Base-by-base conservation (phyloP, 2,113 vertebrate genomes). In the Dicerorhinus sumatrensis region DNA sequence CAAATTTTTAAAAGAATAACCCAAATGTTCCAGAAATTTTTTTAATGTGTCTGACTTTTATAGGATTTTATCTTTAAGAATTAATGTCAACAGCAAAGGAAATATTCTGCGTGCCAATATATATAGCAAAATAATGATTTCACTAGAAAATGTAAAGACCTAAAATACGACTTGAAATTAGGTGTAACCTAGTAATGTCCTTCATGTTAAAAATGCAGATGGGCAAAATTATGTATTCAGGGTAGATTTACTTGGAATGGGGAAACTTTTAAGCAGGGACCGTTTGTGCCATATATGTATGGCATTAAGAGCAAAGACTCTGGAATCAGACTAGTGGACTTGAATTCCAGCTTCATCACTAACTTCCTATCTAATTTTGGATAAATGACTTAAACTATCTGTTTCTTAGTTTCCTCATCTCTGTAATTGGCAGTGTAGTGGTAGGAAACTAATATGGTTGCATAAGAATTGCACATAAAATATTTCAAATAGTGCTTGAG, bases 41-140 rank as follows among this genome's bases (percentile, higher is more conserved):
- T 96, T 89, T n/a, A 77, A 81, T 80, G 27, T 88, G 36, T 60
- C 27, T 77, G 33, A 81, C 2, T 8, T 77, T 92, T 93, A 33
- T 16, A 79, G n/a, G 6, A 95, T 88, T 96, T 86, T 96, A 67
- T 79, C n/a, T 86, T 85, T 63, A 67, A 88, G 27, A 39, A 76
- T 75, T 90, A 79, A 79, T 81, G 16, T 31, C 51, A 58, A 12
- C 79, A 76, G 3, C 56, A 87, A 96, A 82, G 42, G 29, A 94
- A 69, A 89, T 85, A 69, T 62, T 92, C 36, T 76, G 4, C 5
- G n/a, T 85, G 25, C 1, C 62, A 80, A 18, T 3, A 13, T 58
- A 29, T 33, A 79, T 65, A 58, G 27, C 33, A 76, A 82, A 77
- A 42, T 58, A 63, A 94, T 75, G 0, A 92, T 84, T 94, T 82